phyloP scores from a whole-genome alignment of 2,113 vertebrate species.

The Pseudorasbora parva region DNA sequence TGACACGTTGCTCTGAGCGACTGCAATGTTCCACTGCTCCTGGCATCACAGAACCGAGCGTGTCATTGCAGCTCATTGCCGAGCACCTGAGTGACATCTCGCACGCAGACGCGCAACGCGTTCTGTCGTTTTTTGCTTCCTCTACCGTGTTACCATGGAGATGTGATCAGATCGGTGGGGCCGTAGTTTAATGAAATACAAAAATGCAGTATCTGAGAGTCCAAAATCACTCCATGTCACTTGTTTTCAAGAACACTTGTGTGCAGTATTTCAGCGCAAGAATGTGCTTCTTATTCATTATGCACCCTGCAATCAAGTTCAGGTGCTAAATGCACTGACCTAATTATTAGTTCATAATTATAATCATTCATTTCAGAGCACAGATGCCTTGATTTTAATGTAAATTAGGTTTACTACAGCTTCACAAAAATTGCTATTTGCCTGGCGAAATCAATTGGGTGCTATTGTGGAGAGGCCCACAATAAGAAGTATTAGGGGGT shows the following conservation, averaged over 20 bases:
- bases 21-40: conserved; percentile 27
- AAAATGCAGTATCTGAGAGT: not conserved
- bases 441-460: not conserved
- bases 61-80: conserved; percentile 25
- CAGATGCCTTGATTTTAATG: not conserved
- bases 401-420: not conserved
- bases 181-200: conserved; percentile 17
- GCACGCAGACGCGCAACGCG: not conserved
- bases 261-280: not conserved
- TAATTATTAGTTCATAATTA: conserved; percentile 15
- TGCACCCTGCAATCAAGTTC: not conserved
- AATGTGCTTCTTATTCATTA: not conserved
- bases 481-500: not conserved
- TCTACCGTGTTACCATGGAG: conserved; percentile 32
- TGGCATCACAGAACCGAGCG: conserved; percentile 3
- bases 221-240: not conserved
- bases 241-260: not conserved
- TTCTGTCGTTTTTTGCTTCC: conserved; percentile 4
- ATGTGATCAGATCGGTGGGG: conserved; percentile 11
- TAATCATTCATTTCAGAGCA: not conserved
- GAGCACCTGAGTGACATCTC: conserved; percentile 35
- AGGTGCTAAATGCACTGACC: not conserved
- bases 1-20: conserved; percentile 2
- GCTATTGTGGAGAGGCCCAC: not conserved
- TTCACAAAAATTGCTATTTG: not conserved